Evolutionary conservation across 2,113 vertebrate genomes (phyloP).

Genomic region (Tursiops truncatus): DNA sequence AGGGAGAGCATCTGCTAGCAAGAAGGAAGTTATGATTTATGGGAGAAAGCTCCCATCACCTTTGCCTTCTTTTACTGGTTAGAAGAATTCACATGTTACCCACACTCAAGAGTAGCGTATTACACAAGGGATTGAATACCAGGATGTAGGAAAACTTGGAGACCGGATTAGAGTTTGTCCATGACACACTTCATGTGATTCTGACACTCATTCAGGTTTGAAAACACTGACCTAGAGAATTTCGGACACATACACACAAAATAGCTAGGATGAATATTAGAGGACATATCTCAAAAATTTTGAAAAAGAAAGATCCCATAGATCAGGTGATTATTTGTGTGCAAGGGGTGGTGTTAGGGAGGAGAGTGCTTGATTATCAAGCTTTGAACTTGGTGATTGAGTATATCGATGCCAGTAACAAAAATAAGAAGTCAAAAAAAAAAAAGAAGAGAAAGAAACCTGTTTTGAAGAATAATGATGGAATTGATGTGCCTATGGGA

Average conservation of each 20-base stretch:
- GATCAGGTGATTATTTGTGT: neutral
- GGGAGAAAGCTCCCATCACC: neutral
- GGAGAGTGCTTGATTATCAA: neutral
- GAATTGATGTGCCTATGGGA: neutral
- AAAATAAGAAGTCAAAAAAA: neutral
- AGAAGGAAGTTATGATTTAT: neutral
- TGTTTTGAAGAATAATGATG: neutral
- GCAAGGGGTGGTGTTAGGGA: rapidly evolving
- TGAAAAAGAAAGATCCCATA: neutral
- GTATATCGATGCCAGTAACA: neutral
- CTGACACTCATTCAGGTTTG: neutral
- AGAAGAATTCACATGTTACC: neutral
- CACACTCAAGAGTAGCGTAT: neutral
- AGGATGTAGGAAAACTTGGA: neutral
- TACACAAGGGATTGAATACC: neutral
- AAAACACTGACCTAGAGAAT: neutral
- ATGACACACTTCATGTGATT: neutral
- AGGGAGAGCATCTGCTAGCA: neutral
- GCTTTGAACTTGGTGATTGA: neutral
- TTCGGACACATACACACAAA: neutral
- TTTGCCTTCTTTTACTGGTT: neutral
- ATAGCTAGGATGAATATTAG: neutral
- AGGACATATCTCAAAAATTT: neutral
- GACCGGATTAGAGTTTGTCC: neutral
- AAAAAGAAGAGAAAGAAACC: neutral